Evolutionary conservation across 2,888 invertebrate genomes (phyloP), one percentile per base, ranked within the genome.

Genomic region (Anodontia alba): DNA sequence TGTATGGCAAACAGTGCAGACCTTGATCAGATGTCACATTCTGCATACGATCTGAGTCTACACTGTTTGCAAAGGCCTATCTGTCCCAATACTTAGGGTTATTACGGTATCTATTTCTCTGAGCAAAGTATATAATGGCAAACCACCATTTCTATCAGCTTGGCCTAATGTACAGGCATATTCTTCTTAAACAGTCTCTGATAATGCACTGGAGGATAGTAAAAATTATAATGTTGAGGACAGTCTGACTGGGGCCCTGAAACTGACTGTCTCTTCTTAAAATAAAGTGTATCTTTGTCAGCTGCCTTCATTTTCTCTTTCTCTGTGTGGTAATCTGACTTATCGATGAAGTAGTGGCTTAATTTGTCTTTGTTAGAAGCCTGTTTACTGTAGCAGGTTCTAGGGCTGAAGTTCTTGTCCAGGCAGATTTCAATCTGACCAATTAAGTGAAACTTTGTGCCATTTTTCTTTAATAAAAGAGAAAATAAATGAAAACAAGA

Each of bases 391-490:
- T 76, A 66, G 31, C 84, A 84, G 10, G 75, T 43, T 15, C 62
- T 74, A 10, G 80, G 75, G 1, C 69, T 66, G 51, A 84, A 82
- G 26, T 74, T 67, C 67, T 84, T 81, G 72, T 62, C 75, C 12
- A 84, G 71, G 42, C 84, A 84, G 5, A 84, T 82, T 54, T 84
- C 81, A 20, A 84, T 49, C 62, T 84, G 81, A 26, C 54, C 46
- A 1, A 84, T 81, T 23, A 84, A 71, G 46, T 84, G 81, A 51
- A 54, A 69, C 5, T 20, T 66, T 15, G 46, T 67, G n/a, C 84
- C 84, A 71, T 82, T 73, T 23, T 79, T 38, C 84, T 84, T 75
- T 62, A 80, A 80, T 20, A 15, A 33, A 74, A 23, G n/a, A n/a
- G n/a, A n/a, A n/a, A n/a, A n/a, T n/a, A n/a, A n/a, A n/a, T n/a